Conservation (phyloP, 1,140 invertebrate species). For the Pseudomyrmex gracilis region DNA sequence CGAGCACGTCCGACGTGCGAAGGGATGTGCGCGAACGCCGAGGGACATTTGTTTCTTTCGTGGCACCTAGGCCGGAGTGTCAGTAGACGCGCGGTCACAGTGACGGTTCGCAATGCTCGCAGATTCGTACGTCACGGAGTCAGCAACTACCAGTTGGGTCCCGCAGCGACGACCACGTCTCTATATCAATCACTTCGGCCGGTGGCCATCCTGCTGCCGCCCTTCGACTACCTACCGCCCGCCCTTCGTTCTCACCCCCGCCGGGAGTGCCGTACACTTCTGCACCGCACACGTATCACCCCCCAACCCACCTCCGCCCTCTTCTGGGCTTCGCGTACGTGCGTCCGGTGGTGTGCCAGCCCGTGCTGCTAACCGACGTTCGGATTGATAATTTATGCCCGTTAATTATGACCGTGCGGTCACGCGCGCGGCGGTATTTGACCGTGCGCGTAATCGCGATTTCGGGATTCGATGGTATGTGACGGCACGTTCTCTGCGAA, state of each 20-base stretch:
- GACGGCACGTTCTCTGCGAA: background rate
- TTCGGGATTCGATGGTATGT: slow-evolving; percentile 53
- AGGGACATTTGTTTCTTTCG: slow-evolving; percentile 75
- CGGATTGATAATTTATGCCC: slow-evolving; percentile 85
- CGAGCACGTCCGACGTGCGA: slow-evolving; percentile 31
- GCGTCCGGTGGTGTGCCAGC: slow-evolving; percentile 74
- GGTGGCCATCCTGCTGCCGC: slow-evolving; percentile 78
- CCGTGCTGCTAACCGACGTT: slow-evolving; percentile 82
- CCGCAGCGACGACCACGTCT: slow-evolving; percentile 82
- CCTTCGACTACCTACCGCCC: slow-evolving; percentile 73
- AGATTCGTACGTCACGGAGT: slow-evolving; percentile 84
- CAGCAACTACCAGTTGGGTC: slow-evolving; percentile 83
- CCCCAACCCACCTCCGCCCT: slow-evolving; percentile 61
- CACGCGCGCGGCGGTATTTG: slow-evolving; percentile 72
- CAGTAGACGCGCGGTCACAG: slow-evolving; percentile 70
- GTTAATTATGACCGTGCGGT: slow-evolving; percentile 85
- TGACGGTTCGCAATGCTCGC: slow-evolving; percentile 80
- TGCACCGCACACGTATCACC: slow-evolving; percentile 60
- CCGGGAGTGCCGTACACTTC: slow-evolving; percentile 48
- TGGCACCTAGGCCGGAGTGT: slow-evolving; percentile 61
- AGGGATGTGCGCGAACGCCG: slow-evolving; percentile 45
- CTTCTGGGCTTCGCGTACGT: slow-evolving; percentile 51
- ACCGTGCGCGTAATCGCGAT: slow-evolving; percentile 70
- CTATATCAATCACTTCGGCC: slow-evolving; percentile 85
- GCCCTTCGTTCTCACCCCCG: slow-evolving; percentile 70